Evolutionary conservation across 2,113 vertebrate species (phyloP).

Genomic region (Ailuropoda melanoleuca): DNA sequence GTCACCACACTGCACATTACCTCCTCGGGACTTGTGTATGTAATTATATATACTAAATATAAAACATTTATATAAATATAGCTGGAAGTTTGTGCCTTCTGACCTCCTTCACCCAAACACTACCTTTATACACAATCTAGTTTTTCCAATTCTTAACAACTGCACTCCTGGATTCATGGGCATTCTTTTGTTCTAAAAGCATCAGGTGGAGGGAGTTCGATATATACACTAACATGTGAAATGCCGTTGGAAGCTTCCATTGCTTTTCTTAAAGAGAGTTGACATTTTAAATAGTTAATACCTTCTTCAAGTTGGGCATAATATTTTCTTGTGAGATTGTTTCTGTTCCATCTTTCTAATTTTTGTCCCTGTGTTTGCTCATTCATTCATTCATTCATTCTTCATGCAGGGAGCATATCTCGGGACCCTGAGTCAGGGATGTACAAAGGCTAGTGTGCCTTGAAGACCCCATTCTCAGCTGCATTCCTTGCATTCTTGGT

Average conservation of each 20-base stretch:
- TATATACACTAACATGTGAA: background rate
- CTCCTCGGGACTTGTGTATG: background rate
- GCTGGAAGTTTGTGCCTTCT: background rate
- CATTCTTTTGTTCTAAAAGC: background rate
- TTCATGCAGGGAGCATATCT: rapidly evolving
- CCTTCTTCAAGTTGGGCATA: background rate
- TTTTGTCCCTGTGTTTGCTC: background rate
- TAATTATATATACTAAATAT: background rate
- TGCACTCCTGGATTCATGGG: background rate
- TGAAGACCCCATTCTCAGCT: background rate
- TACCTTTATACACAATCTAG: background rate
- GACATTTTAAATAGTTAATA: background rate
- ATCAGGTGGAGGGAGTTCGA: background rate
- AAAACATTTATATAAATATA: background rate
- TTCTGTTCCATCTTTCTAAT: background rate
- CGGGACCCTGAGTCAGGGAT: background rate
- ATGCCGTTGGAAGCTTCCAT: background rate
- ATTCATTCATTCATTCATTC: background rate
- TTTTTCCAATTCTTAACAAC: background rate
- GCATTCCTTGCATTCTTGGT: background rate
- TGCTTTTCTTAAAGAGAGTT: background rate
- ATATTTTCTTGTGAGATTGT: background rate
- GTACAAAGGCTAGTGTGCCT: background rate
- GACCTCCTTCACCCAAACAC: background rate
- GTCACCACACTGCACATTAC: background rate